A percentile compares a stretch with the other conserved stretches of the same genome.
Evolutionary conservation across 1,140 invertebrate species (phyloP).

Genomic region (Apolygus lucorum): DNA sequence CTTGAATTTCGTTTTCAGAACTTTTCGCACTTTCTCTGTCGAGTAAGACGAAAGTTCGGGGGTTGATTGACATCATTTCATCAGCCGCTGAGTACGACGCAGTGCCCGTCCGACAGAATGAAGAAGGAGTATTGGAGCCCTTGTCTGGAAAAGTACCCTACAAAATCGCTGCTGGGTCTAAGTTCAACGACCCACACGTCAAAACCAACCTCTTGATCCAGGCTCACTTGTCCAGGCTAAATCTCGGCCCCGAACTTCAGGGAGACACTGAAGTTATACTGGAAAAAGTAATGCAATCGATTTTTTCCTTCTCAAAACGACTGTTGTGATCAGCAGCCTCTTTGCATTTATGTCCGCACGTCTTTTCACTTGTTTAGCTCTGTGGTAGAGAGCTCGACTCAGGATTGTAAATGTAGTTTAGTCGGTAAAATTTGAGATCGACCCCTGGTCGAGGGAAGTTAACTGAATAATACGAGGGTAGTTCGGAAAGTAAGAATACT

Average conservation of each 20-base stretch:
- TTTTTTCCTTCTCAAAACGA: not conserved
- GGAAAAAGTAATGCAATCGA: constrained; percentile 47
- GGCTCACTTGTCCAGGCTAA: constrained; percentile 89
- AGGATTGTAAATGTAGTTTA: too few relatives aligned
- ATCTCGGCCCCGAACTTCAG: constrained; percentile 90
- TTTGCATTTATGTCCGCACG: too few relatives aligned
- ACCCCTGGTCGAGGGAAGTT: too few relatives aligned
- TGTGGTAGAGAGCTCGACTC: too few relatives aligned
- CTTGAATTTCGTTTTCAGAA: constrained; percentile 44
- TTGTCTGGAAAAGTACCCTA: constrained; percentile 69
- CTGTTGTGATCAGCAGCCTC: too few relatives aligned
- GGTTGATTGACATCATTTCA: constrained; percentile 94
- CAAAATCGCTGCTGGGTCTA: constrained; percentile 56
- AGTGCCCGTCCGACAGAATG: constrained; percentile 88
- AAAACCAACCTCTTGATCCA: constrained; percentile 95
- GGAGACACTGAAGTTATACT: constrained; percentile 91
- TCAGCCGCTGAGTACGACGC: constrained; percentile 94
- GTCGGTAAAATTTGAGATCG: too few relatives aligned
- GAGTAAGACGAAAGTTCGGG: constrained; percentile 94
- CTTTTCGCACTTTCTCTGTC: constrained; percentile 95
- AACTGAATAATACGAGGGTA: too few relatives aligned
- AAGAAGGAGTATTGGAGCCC: constrained; percentile 80
- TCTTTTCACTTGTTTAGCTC: too few relatives aligned
- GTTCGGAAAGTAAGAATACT: too few relatives aligned
- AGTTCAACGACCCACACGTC: constrained; percentile 93